Conservation (phyloP, 1,140 invertebrate genomes). For the Choristoneura fumiferana region DNA sequence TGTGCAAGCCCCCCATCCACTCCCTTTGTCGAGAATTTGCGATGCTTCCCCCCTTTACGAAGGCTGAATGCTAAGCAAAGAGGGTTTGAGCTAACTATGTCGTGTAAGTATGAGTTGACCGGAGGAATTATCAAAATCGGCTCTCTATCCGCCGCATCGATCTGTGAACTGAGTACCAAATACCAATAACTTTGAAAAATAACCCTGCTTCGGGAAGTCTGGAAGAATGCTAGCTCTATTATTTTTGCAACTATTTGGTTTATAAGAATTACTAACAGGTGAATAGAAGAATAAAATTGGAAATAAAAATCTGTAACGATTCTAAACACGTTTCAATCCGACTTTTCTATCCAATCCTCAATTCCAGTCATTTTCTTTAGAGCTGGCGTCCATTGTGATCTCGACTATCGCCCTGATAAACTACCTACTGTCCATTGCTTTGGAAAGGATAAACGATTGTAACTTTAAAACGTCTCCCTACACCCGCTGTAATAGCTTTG, state of each 20-base stretch:
- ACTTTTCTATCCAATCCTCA: not conserved
- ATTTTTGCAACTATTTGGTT: too few species aligned
- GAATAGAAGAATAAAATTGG: too few species aligned
- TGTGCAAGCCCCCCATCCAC: conserved; percentile 48
- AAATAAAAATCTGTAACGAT: not conserved
- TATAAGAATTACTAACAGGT: too few species aligned
- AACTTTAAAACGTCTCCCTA: conserved; percentile 38
- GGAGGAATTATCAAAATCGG: conserved; percentile 7
- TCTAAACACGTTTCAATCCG: not conserved
- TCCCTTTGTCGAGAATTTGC: conserved; percentile 49
- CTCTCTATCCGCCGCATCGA: too few species aligned
- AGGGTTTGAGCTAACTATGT: conserved; percentile 18
- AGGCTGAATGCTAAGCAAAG: conserved; percentile 41
- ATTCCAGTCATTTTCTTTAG: conserved; percentile 20
- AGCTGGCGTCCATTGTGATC: conserved; percentile 32
- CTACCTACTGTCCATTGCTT: conserved; percentile 45
- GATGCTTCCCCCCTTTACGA: conserved; percentile 30
- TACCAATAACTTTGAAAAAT: too few species aligned
- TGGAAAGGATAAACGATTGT: conserved; percentile 44
- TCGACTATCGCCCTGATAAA: conserved; percentile 43
- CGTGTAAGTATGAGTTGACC: conserved; percentile 4
- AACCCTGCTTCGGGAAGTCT: too few species aligned
- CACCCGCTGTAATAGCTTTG: conserved; percentile 12
- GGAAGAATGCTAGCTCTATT: too few species aligned
- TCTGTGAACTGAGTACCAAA: too few species aligned